Base-by-base conservation (phyloP, 2,113 vertebrate genomes). In the Carollia perspicillata region DNA sequence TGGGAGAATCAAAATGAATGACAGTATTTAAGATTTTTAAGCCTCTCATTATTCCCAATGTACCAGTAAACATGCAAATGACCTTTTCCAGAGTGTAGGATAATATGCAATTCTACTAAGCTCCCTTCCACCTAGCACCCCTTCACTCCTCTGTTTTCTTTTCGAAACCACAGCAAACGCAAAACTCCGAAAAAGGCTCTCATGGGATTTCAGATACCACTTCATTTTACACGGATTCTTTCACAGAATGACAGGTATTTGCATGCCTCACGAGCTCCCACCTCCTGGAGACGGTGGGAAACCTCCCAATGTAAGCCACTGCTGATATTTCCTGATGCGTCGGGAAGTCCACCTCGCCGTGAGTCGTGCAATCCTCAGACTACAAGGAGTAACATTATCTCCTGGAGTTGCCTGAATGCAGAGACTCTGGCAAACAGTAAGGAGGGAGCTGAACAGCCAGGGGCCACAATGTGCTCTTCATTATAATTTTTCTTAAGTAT, bases 61-160 rank as follows among this genome's bases (percentile, higher is more conserved):
- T 22, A 80, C 53, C 68, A 83, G 93, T 66, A 81, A 66, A 84
- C 84, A 94, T 93, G 95, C 96, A 97, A 95, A 97, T 80, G 30
- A 74, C 68, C 66, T 69, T 30, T 55, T 37, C 40, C 51, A 60
- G 84, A 93, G 84, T 35, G 33, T 5, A 93, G 63, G 23, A 23
- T 53, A 94, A 89, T 77, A 87, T 22, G 78, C 88, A 80, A 30
- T 89, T 96, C 90, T 77, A 42, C 66, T 92, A 95, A 97, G 93
- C 40, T 53, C 53, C 42, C 95, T 90, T 96, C 75, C 88, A 92
- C 87, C 18, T 5, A 12, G 60, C 40, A n/a, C 60, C 89, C 68
- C 0, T 78, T 78, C 0, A 16, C 74, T 22, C 10, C 22, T 8
- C 53, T 6, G 44, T 47, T 65, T n/a, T 74, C 26, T 40, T 58